Evolutionary conservation across 2,113 vertebrate genomes (phyloP), one percentile per base, ranked within the genome.

Genomic region (Dipodomys merriami): DNA sequence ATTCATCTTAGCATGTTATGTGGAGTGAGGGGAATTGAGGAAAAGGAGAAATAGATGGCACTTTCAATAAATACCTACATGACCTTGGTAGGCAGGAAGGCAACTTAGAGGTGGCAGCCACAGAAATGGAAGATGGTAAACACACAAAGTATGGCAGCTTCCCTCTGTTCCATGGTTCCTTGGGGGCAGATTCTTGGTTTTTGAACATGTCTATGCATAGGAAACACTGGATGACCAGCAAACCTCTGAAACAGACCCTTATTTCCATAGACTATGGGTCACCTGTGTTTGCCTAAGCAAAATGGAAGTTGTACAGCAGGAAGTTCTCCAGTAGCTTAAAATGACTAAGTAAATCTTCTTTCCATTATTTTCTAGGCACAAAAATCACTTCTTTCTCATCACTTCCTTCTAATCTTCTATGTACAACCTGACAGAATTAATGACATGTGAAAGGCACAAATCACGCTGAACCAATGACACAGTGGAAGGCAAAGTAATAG

Each of bases 211-310:
- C 33, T 44, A 64, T 18, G n/a, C 69, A 44, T 16, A 33, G 57
- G 39, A 80, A 29, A 44, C 10, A 71, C 2, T 69, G 20, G 53
- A 30, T 35, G 22, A 25, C n/a, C 60, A 62, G 19, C 12, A 23
- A 53, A 60, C 33, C 44, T 20, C 25, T 20, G 25, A 64, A 46
- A n/a, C 7, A 27, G 33, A 64, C 39, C 29, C 46, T 88, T 1
- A 0, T 35, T 74, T 44, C 49, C 78, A 60, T 53, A 76, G 68
- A 53, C 78, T 35, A 1, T 35, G 74, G 64, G 68, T 69, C 65
- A 46, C 65, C 29, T 77, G 64, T 73, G 64, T 67, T 93, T 78
- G 18, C 39, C 44, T 35, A 91, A 67, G 35, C 65, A 82, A 93
- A 89, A 13, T 27, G 72, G 16, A 64, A 33, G 60, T 44, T 83